Evolutionary conservation across 2,113 vertebrate genomes (phyloP).

Genomic region (Cynocephalus volans): DNA sequence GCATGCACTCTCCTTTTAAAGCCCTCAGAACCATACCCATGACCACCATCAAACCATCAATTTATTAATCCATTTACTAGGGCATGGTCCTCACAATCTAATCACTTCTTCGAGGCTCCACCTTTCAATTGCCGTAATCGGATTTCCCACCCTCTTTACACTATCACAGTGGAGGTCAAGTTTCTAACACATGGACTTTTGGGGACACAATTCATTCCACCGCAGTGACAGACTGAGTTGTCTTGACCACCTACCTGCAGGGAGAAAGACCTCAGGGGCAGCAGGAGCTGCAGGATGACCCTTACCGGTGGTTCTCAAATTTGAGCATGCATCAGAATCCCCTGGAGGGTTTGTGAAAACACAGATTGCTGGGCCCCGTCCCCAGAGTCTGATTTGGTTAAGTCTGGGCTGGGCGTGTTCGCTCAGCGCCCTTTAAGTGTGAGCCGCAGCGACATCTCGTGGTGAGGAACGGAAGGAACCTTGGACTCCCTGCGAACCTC

Average conservation of each 20-base stretch:
- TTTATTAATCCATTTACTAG: too few relatives aligned
- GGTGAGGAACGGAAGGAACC: neutral
- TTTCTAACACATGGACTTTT: too few relatives aligned
- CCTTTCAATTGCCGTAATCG: too few relatives aligned
- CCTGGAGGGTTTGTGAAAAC: neutral
- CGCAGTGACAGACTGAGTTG: neutral
- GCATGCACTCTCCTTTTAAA: too few relatives aligned
- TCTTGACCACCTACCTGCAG: neutral
- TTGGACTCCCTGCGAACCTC: neutral
- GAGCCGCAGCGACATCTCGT: constrained; percentile 79
- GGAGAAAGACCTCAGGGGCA: neutral
- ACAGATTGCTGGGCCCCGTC: neutral
- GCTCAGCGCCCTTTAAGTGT: neutral
- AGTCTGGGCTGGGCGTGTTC: accelerated
- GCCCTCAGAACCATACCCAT: too few relatives aligned
- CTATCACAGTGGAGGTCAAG: too few relatives aligned
- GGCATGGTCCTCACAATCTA: too few relatives aligned
- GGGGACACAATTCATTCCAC: too few relatives aligned
- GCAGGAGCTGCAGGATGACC: neutral
- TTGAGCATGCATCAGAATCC: neutral
- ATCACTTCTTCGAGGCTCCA: too few relatives aligned
- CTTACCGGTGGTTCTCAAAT: neutral
- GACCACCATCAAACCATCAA: too few relatives aligned
- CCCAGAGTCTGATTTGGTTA: neutral
- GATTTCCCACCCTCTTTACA: too few relatives aligned